These are phyloP conservation scores for Dorcus hopei DNA, from an alignment of 2,888 invertebrate genomes.

Conservation along the genomic window DNA sequence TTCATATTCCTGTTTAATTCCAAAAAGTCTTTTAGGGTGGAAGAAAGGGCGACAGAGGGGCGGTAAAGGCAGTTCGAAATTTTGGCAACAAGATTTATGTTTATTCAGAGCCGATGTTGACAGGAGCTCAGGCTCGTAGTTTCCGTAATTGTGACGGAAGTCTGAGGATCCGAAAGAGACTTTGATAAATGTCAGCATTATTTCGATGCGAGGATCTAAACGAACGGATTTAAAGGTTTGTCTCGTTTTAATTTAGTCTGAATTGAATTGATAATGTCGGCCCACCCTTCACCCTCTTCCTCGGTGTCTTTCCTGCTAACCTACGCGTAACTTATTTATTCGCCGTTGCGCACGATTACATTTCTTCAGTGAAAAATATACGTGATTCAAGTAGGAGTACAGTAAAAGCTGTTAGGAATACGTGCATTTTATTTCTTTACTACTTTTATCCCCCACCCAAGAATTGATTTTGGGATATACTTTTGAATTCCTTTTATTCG, in stretches of 20 bases:
- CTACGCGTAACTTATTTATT: too few relatives aligned
- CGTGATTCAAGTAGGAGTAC: too few relatives aligned
- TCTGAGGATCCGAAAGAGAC: conserved; percentile 25
- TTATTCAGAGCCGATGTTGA: conserved; percentile 15
- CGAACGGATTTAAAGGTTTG: conserved; percentile 23
- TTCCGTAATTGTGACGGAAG: conserved; percentile 29
- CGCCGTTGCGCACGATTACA: too few relatives aligned
- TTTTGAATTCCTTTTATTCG: too few relatives aligned
- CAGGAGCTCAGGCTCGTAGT: conserved; percentile 7
- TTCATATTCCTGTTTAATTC: too few relatives aligned
- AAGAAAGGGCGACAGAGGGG: not conserved
- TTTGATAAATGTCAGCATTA: conserved; percentile 34
- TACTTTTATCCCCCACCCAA: too few relatives aligned
- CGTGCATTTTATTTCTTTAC: too few relatives aligned
- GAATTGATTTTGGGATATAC: too few relatives aligned
- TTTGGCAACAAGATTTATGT: conserved; percentile 16
- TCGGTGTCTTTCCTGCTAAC: too few relatives aligned
- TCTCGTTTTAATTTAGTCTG: conserved; percentile 5
- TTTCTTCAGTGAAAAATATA: too few relatives aligned
- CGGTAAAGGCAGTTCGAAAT: not conserved
- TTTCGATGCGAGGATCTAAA: conserved; percentile 25
- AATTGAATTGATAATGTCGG: conserved; percentile 1
- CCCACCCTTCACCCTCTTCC: too few relatives aligned
- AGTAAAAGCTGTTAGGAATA: too few relatives aligned
- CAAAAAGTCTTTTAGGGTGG: not conserved